phyloP scores from a whole-genome alignment of 2,113 vertebrate species.

The Petroica traversi region DNA sequence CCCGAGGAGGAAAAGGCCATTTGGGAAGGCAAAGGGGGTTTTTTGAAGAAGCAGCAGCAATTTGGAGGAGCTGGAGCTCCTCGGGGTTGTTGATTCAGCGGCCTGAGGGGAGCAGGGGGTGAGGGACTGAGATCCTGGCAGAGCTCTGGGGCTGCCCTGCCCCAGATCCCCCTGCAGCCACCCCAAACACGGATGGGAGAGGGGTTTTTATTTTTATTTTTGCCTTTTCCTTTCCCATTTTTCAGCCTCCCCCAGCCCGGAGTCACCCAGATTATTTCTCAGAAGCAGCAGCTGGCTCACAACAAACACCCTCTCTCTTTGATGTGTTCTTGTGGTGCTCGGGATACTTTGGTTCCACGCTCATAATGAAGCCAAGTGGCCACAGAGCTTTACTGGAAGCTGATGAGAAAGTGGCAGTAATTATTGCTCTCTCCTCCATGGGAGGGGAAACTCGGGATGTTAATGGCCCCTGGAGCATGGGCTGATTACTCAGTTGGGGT shows the following conservation, averaged over 20 bases:
- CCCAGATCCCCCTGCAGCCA: not conserved
- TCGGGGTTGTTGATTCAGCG: not conserved
- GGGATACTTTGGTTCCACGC: not conserved
- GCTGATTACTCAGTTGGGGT: not conserved
- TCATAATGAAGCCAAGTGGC: not conserved
- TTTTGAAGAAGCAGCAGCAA: not conserved
- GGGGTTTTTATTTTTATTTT: too few species aligned
- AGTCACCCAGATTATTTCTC: not conserved
- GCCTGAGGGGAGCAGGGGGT: not conserved
- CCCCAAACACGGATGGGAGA: not conserved
- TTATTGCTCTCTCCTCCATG: not conserved
- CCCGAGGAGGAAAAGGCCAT: not conserved
- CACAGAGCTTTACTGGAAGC: not conserved
- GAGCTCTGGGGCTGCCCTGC: not conserved
- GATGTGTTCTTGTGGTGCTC: not conserved
- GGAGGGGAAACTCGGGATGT: not conserved
- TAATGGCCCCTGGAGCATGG: not conserved
- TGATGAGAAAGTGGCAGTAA: conserved; percentile 30
- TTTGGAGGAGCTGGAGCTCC: not conserved
- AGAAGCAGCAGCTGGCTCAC: not conserved
- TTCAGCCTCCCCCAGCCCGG: not conserved
- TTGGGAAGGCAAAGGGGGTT: too few species aligned
- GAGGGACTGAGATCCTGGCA: not conserved
- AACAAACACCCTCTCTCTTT: not conserved
- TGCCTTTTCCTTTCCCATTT: not conserved